Base-by-base conservation (phyloP, 2,113 vertebrate genomes). In the Brachionichthys hirsutus region DNA sequence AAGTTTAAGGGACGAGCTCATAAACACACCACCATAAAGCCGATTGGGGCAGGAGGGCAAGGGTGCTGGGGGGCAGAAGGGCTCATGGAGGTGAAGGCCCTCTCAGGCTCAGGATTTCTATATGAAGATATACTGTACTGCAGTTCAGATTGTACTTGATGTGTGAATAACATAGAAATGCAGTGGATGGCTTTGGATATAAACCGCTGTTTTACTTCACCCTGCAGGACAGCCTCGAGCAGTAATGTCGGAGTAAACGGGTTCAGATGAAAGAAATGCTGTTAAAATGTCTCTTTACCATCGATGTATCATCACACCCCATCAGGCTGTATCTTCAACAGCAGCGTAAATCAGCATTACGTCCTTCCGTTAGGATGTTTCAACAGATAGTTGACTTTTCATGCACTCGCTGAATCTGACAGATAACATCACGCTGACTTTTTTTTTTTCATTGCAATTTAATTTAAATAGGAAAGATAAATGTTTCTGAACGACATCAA, bases 351-450 rank as follows among this genome's bases (percentile, higher is more conserved):
- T 14, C n/a, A 64, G 35, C 16, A 44, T 3, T 11, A 2, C 16
- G 16, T n/a, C n/a, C 14, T 12, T 20, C n/a, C 20, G 14, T 30
- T 12, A 12, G 12, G 47, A 18, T 40, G 36, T 13, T 22, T 44
- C 5, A 15, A 16, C 24, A 17, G 70, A 72, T 75, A 51, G 17
- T 10, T 65, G 55, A 77, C 60, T 56, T 72, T 69, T 62, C 24
- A 18, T 6, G 2, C 20, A 5, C 24, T 45, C 17, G 13, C 5
- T 61, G 43, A 13, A 49, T 59, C 44, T 59, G 1, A 45, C 15
- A 59, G 54, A 62, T 69, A 43, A 17, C 1, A 71, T 72, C 52
- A 42, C 41, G 52, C n/a, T 60, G 70, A 65, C 54, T 76, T 66
- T 74, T 69, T 70, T 44, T 68, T 69, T 70, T 44, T 68, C 20